Evolutionary conservation across 2,888 invertebrate species (phyloP), one percentile per base, ranked within the genome.

Genomic region (Esperia sulphurella): DNA sequence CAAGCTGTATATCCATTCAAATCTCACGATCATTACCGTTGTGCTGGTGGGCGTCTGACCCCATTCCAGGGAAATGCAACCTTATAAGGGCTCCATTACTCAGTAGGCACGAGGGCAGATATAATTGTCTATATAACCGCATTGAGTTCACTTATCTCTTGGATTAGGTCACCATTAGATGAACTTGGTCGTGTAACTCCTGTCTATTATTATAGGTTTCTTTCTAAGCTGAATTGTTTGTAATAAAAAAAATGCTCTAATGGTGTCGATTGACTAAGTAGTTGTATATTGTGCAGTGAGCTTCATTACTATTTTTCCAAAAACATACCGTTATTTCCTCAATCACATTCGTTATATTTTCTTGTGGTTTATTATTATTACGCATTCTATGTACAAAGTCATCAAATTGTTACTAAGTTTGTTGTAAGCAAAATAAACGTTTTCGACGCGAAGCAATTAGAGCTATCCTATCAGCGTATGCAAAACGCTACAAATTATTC

Each of bases 31-130:
- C 65, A 59, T 75, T 76, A 75, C 75, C 70, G 71, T 69, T 75
- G 65, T 49, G 48, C 52, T 53, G 53, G 78, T 80, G 70, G 79
- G 80, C 73, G 76, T 63, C 59, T 75, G 72, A 68, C 79, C 77
- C 59, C 60, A 68, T 76, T 79, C 63, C 61, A 54, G 60, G 66
- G 63, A 61, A 63, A 65, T 63, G 64, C 61, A 58, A 65, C 79
- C 78, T 67, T 77, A 76, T 73, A 81, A 74, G 80, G 78, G 71
- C 68, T 58, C 72, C 68, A 79, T 79, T 80, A 79, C 65, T 68
- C 67, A 48, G 55, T 54, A 58, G 62, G 68, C 68, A 65, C 55
- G 64, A 63, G 60, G 57, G 56, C 62, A 61, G 59, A 65, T 63
- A 68, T 70, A 70, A 71, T 71, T 67, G 66, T 66, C 70, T 64